Conservation (phyloP, 2,888 invertebrate species). For the Cryptus armator region DNA sequence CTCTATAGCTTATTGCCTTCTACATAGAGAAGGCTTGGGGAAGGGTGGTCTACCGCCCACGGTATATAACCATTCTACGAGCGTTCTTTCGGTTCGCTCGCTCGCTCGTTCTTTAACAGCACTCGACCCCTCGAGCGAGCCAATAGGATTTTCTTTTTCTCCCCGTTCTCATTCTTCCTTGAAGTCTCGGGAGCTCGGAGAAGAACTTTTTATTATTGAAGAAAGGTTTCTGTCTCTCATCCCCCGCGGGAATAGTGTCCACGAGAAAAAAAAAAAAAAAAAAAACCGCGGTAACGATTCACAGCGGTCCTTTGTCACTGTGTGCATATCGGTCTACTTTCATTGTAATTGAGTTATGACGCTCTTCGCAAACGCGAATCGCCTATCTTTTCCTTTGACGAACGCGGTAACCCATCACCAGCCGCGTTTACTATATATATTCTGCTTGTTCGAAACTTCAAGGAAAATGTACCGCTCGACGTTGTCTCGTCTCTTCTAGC, state of each 20-base stretch:
- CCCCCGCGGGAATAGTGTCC: conserved; percentile 40
- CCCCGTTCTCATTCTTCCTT: conserved; percentile 56
- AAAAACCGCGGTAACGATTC: conserved; percentile 36
- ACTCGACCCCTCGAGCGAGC: conserved; percentile 61
- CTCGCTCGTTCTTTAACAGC: conserved; percentile 54
- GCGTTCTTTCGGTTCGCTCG: conserved; percentile 56
- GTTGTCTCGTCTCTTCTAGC: background rate
- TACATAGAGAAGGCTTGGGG: conserved; percentile 26
- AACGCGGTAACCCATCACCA: conserved; percentile 8
- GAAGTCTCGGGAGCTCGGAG: conserved; percentile 40
- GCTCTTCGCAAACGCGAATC: conserved; percentile 18
- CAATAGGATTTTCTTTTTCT: conserved; percentile 66
- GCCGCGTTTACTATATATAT: conserved; percentile 19
- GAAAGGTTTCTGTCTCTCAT: conserved; percentile 54
- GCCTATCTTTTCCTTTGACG: conserved; percentile 40
- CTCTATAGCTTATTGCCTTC: conserved; percentile 67
- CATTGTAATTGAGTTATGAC: conserved; percentile 56
- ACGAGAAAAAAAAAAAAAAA: background rate
- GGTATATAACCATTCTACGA: conserved; percentile 47
- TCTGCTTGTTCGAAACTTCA: conserved; percentile 42
- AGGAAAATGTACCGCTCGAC: conserved; percentile 36
- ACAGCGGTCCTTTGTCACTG: conserved; percentile 13
- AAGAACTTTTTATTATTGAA: conserved; percentile 62
- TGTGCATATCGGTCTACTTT: conserved; percentile 51
- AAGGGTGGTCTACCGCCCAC: background rate